Base-by-base conservation (phyloP, 2,797 vertebrate genomes). In the Agapornis canus region DNA sequence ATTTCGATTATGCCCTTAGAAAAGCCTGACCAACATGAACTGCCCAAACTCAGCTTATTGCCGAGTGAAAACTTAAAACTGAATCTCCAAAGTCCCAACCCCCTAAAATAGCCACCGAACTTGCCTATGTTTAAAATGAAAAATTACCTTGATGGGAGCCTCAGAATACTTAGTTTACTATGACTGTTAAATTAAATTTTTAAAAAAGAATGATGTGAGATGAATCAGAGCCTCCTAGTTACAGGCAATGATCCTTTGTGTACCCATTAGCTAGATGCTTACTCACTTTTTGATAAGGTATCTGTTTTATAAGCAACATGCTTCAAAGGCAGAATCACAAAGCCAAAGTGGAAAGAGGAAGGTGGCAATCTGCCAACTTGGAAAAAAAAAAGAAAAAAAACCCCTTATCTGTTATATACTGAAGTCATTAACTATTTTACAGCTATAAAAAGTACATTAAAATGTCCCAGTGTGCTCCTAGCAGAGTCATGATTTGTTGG, bases 381-480 rank as follows among this genome's bases (percentile, higher is more conserved):
- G 35, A 35, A 35, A 35, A 35, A 35, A 35, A 48, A 10, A 15
- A n/a, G 4, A 23, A 43, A 29, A 19, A 7, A 23, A 45, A 32
- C 5, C 12, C 21, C 26, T 51, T 61, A 60, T 39, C 54, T 72
- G 21, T 77, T 86, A 81, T 89, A 45, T 78, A 86, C 59, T 82
- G 90, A 91, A 94, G 60, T 86, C 51, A 82, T 84, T 89, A 90
- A 91, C 90, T 68, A 52, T 71, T 89, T 89, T 79, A 81, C 21
- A 94, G 54, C 76, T 86, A 77, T 73, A 88, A 39, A 71, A 96
- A 78, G 43, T 83, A 37, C n/a, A 9, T 76, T 31, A 94, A 95
- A 94, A 51, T 64, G 60, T 63, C 64, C 75, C 21, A 47, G 45
- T 14, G 23, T 61, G 47, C 71, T 94, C 32, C 14, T 72, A 64